Base-by-base conservation (phyloP, 35 echinoderm and acorn worm species). In the Lytechinus pictus region DNA sequence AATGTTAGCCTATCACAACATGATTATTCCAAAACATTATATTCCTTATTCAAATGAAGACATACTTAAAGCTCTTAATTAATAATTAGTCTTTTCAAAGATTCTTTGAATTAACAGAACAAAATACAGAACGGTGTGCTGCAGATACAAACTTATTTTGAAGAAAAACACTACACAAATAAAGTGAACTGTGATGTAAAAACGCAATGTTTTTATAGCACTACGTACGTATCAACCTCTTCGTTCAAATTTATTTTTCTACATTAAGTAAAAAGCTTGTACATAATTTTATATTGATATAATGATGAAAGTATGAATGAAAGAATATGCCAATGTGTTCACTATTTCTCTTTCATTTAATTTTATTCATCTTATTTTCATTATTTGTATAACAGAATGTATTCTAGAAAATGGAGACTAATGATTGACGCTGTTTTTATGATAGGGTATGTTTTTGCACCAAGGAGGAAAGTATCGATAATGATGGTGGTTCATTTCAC, bases 171-270 rank as follows among this genome's bases (percentile, higher is more conserved):
- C 66, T 79, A 79, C 66, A 79, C 66, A 79, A 79, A 79, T 79
- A n/a, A 79, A 79, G 66, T 79, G 66, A 79, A 79, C 66, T 24
- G 13, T 58, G 14, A 79, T 24, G 33, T 44, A 44, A 44, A 44
- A 16, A 24, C 66, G 66, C n/a, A 24, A 79, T 79, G 6, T n/a
- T 24, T 79, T 79, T n/a, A 24, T 79, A n/a, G n/a, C 7, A 79
- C 66, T 24, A 7, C 1, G 5, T 72, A 72, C 60, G 21, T 79
- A 79, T 79, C 14, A 16, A 79, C 19, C 16, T 79, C 16, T 79
- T 79, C n/a, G 66, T 79, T 79, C 16, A 79, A 24, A 79, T 79
- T 79, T 79, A 79, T 79, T 79, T 79, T 79, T 79, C 66, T 79
- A 79, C n/a, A 24, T 79, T n/a, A 24, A 79, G 66, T 44, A 79